Percentiles rank a stretch among this genome's conserved stretches.
These are phyloP conservation scores for Brachionus paranguensis DNA, from an alignment of 1,140 invertebrate genomes.

Conservation along the genomic window DNA sequence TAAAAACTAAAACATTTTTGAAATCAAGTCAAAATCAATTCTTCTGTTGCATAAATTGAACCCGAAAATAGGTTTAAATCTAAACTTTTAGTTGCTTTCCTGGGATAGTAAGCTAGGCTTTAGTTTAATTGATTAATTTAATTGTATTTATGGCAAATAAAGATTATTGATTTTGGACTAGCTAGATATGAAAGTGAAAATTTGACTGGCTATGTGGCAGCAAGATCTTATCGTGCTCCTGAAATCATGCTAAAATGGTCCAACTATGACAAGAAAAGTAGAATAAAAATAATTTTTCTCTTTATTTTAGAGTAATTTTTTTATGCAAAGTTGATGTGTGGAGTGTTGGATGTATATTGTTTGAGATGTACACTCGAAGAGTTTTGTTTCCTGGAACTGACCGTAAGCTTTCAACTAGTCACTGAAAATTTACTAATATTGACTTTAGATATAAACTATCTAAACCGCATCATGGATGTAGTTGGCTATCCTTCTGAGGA, in stretches of 20 bases:
- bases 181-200: slow-evolving; percentile 81
- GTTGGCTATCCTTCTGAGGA: slow-evolving; percentile 75
- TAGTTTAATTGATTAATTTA: neutral
- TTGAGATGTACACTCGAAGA: slow-evolving; percentile 95
- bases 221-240: slow-evolving; percentile 80
- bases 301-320: neutral
- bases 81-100: no score
- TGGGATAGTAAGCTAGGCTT: no score
- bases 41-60: no score
- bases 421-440: neutral
- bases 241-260: slow-evolving; percentile 91
- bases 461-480: slow-evolving; percentile 95
- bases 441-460: slow-evolving; percentile 72
- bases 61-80: no score
- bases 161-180: slow-evolving; percentile 95
- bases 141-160: no score
- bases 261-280: neutral
- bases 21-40: no score
- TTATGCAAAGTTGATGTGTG: slow-evolving; percentile 63
- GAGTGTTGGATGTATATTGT: slow-evolving; percentile 97
- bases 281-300: neutral
- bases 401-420: slow-evolving; percentile 63
- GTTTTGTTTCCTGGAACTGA: slow-evolving; percentile 87
- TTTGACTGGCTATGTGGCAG: slow-evolving; percentile 99
- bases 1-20: no score